phyloP scores from a whole-genome alignment of 2,888 invertebrate species.

The Nymphalis polychloros region DNA sequence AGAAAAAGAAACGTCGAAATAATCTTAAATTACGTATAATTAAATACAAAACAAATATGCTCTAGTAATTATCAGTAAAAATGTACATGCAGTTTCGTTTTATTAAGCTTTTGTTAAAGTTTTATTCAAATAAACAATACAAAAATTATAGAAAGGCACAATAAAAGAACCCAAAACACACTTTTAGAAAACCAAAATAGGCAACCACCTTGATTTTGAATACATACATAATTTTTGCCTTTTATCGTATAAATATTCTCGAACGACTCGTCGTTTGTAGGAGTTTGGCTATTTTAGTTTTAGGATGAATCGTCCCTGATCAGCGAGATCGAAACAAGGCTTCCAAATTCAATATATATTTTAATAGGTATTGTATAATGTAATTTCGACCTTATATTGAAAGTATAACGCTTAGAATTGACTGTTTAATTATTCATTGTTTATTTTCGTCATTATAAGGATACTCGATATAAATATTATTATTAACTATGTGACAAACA shows the following conservation, averaged over 20 bases:
- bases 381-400: not conserved
- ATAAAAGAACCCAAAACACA: no score
- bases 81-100: no score
- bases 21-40: no score
- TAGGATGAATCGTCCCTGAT: not conserved
- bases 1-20: not conserved
- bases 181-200: no score
- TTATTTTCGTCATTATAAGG: conserved; percentile 16
- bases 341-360: not conserved
- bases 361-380: not conserved
- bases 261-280: no score
- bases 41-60: not conserved
- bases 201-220: no score
- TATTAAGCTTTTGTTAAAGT: no score
- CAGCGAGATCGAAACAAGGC: conserved; percentile 4
- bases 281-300: not conserved
- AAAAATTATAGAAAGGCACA: no score
- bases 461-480: conserved; percentile 11
- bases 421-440: not conserved
- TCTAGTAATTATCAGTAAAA: no score
- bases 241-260: no score
- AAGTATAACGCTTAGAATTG: conserved; percentile 4
- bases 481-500: conserved; percentile 18
- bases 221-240: no score
- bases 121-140: no score